A percentile compares a stretch with the other conserved stretches of the same genome.
phyloP scores from a whole-genome alignment of 2,113 vertebrate genomes.

The Campylomormyrus tamandua region DNA sequence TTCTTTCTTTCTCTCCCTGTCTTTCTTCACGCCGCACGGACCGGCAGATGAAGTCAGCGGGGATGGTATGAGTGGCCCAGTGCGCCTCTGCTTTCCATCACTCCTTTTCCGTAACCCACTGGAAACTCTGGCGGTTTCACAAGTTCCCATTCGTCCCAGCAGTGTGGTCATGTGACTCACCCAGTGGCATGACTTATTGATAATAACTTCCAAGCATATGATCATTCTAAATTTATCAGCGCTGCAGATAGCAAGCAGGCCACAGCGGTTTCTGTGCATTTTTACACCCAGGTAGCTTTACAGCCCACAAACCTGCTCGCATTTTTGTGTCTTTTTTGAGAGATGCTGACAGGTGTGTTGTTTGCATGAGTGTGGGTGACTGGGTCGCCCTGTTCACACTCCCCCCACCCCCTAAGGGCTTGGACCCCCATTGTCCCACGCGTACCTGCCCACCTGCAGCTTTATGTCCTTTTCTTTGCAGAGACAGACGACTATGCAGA shows the following conservation, averaged over 20 bases:
- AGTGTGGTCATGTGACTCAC: neutral
- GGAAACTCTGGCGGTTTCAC: neutral
- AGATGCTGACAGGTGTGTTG: neutral
- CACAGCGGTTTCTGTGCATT: neutral
- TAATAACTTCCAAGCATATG: neutral
- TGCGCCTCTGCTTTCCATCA: slow-evolving; percentile 27
- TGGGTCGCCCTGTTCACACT: neutral
- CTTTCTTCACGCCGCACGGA: slow-evolving; percentile 74
- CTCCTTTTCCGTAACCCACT: neutral
- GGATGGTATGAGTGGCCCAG: slow-evolving; percentile 72
- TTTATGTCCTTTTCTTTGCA: slow-evolving; percentile 50
- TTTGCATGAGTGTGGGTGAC: neutral
- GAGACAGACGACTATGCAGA: slow-evolving; percentile 98
- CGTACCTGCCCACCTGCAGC: neutral
- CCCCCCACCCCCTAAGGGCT: neutral
- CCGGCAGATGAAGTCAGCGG: slow-evolving; percentile 87
- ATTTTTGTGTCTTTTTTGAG: neutral
- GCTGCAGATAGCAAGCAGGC: slow-evolving; percentile 28
- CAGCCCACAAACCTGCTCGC: neutral
- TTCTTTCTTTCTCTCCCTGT: slow-evolving; percentile 42
- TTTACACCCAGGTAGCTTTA: neutral
- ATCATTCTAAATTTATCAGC: neutral
- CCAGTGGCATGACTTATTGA: neutral
- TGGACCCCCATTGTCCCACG: neutral
- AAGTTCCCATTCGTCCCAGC: neutral